Evolutionary conservation across 35 echinoderm and acorn worm species (phyloP), one percentile per base, ranked within the genome.

Genomic region (Acanthaster planci): DNA sequence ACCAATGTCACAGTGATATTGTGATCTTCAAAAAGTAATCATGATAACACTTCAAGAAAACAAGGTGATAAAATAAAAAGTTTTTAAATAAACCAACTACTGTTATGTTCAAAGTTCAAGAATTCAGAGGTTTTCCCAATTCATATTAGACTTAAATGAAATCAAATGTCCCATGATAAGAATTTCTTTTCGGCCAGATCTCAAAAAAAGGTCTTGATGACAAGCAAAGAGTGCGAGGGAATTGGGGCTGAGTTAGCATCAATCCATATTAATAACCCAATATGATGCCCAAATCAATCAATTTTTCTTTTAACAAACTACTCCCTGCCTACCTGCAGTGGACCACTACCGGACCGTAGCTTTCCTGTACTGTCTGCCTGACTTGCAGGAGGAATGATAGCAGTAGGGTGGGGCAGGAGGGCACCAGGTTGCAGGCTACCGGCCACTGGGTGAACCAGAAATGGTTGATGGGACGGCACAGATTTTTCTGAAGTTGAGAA

Each of bases 381-480:
- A 87, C 80, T 68, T 93, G 85, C 19, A 93, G 57, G 0, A 93
- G 76, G 47, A 88, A 78, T 19, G 79, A 81, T 18, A 88, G 82
- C 44, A 93, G 60, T 22, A 80, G 56, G 57, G 54, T 30, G 0
- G 80, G 67, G 52, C 52, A 60, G 38, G 40, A 50, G 10, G 91
- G 91, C 0, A 93, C 51, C 31, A 35, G 79, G 7, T 52, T 29
- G 42, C 42, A 47, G 31, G 36, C 39, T 19, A 51, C 39, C 34
- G 68, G 40, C 91, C 91, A 93, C 40, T 81, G 67, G 0, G 38
- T 88, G 21, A 93, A 93, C 91, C 91, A 93, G 54, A 83, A 87
- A 54, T 93, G 91, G 52, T 44, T 88, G 10, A 93, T 67, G 32
- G 91, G 78, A 40, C 91, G 86, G 40, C 91, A 93, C 17, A 93